A percentile compares a stretch with the other conserved stretches of the same genome.
These are phyloP conservation scores for Epizoanthus stellaris DNA, from an alignment of 92 coral and sea anemone genomes.

Conservation along the genomic window DNA sequence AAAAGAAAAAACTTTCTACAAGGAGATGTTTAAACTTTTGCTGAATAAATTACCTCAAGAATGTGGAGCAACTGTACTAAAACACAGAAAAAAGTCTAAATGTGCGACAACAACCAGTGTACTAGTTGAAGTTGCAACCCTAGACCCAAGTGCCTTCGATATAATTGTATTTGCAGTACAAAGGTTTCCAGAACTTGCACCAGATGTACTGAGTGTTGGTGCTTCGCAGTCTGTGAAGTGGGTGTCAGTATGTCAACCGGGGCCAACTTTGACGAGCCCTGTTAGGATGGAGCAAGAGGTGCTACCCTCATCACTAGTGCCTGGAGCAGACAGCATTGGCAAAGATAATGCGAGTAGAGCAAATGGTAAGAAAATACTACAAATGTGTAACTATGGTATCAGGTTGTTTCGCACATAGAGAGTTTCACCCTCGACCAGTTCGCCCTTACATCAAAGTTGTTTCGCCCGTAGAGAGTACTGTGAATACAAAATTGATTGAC, in stretches of 20 bases:
- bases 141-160: neutral
- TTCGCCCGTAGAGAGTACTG: too few relatives aligned
- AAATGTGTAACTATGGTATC: too few relatives aligned
- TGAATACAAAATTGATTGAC: too few relatives aligned
- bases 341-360: neutral
- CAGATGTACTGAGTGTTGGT: neutral
- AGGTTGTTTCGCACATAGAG: too few relatives aligned
- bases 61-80: conserved; percentile 8
- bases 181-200: conserved; percentile 20
- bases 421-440: too few relatives aligned
- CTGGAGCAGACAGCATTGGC: neutral
- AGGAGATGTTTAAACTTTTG: conserved; percentile 25
- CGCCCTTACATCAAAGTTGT: too few relatives aligned
- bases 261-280: neutral
- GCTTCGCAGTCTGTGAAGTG: neutral
- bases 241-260: conserved; percentile 5
- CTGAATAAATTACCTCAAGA: neutral
- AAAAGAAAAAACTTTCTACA: conserved; percentile 15
- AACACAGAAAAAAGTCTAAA: conserved; percentile 7
- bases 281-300: conserved; percentile 9
- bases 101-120: conserved; percentile 13
- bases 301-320: neutral
- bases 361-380: too few relatives aligned
- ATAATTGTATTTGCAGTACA: conserved; percentile 2
- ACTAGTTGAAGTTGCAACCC: conserved; percentile 17